Base-by-base conservation (phyloP, 2,113 vertebrate species). In the Coryphaenoides rupestris region DNA sequence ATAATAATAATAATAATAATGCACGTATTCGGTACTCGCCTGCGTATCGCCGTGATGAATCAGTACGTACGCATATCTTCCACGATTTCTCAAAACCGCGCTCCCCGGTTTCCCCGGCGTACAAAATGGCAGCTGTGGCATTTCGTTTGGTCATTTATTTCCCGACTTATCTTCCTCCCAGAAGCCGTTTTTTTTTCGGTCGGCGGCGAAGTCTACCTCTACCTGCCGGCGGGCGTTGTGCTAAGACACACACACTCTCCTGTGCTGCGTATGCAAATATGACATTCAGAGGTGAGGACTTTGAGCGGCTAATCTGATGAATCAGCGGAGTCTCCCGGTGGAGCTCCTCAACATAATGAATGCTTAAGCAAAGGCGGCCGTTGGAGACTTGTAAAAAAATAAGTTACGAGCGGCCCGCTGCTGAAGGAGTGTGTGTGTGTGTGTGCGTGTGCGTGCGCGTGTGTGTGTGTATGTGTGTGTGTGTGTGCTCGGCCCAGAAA, bases 221-320 rank as follows among this genome's bases (percentile, higher is more conserved):
- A 58, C 58, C 79, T 79, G 76, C 71, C 80, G 78, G 24, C 70
- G 64, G 71, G 75, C 75, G 79, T 85, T 82, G 82, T 73, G 68
- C 75, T 63, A 76, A 77, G 83, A 86, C 75, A 75, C 77, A 83
- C 85, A 86, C 82, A 86, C 84, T n/a, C n/a, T n/a, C n/a, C n/a
- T 68, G 55, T 77, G 70, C 70, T 69, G 73, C 60, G 75, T 90
- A 92, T 90, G 89, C 89, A 85, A 90, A 92, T 92, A 81, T 90
- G 89, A 90, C 89, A 91, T 91, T 90, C 88, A 88, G 64, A 70
- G 21, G 77, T 80, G 66, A 68, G 67, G 76, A 77, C 80, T 80
- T 83, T 66, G 64, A 46, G 66, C 58, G 77, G 63, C 77, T 79
- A 80, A 89, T 89, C 84, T 84, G 86, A 86, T 77, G 60, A 73